These are phyloP conservation scores for Petrolisthes manimaculis DNA, from an alignment of 2,888 invertebrate species.

Conservation along the genomic window DNA sequence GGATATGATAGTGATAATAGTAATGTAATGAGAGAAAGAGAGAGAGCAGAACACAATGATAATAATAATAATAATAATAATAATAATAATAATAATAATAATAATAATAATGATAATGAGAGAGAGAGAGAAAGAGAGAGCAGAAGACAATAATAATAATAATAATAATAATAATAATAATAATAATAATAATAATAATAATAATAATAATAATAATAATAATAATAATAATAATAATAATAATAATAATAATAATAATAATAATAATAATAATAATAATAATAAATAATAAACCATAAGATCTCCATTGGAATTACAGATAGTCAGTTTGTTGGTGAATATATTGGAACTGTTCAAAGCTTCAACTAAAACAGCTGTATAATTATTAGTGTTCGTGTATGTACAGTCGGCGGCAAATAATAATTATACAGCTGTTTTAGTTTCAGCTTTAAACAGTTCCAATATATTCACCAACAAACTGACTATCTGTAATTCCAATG, in stretches of 20 bases:
- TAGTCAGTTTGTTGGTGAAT: neutral
- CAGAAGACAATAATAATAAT: neutral
- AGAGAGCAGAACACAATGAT: conserved; percentile 1
- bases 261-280: neutral
- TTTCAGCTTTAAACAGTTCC: too few relatives aligned
- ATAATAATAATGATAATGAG: neutral
- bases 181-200: neutral
- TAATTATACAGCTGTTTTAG: too few relatives aligned
- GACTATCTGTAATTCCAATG: too few relatives aligned
- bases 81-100: too few relatives aligned
- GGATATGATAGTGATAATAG: neutral
- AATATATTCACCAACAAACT: too few relatives aligned
- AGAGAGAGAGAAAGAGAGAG: conserved; percentile 20
- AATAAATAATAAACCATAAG: neutral
- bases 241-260: neutral
- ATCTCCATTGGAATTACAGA: neutral
- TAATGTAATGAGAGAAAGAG: conserved; percentile 8
- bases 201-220: neutral
- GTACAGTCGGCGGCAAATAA: neutral
- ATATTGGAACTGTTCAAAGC: neutral
- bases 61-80: too few relatives aligned
- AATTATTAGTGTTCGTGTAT: conserved; percentile 10
- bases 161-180: neutral
- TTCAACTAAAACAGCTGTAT: neutral
- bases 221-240: neutral